Base-by-base conservation (phyloP, 1,140 invertebrate species). In the Drosophila nikananu region DNA sequence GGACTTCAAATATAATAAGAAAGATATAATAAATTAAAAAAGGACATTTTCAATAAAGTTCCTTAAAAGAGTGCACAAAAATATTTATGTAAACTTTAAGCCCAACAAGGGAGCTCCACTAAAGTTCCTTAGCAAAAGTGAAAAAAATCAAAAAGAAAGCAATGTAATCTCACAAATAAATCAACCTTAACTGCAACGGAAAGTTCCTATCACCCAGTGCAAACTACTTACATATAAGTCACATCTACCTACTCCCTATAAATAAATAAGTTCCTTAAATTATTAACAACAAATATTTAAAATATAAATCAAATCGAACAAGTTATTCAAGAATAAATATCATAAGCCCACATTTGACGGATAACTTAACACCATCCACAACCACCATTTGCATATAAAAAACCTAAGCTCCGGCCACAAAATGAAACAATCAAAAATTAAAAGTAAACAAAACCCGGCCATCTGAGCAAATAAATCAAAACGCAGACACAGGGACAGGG, bases 161-260 rank as follows among this genome's bases (percentile, higher is more conserved):
- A 2, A 73, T 73, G 70, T 73, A 72, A 71, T 42, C 67, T 32
- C 25, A 19, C 13, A 70, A 57, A 35, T 5, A 41, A 48, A 52
- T n/a, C 23, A 35, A 63, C n/a, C 2, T 49, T 49, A 67, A 55
- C 35, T 64, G 52, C 42, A 62, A 71, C 48, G 49, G 9, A 73
- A 79, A 90, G 86, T 89, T 89, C 86, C 84, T 90, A 90, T 61
- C 25, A 59, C 15, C 46, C 70, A 89, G 78, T 74, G 62, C 64
- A 72, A 75, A 72, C 17, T 19, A 58, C 41, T 60, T 65, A 37
- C 13, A 25, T 17, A 52, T 60, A 54, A 52, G 49, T 52, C 3
- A 44, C 51, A 63, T 27, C 41, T 71, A 68, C 15, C 46, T 23
- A 27, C 10, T 21, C 13, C 19, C 32, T 44, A 58, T 27, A 23